Evolutionary conservation across 2,113 vertebrate genomes (phyloP), one percentile per base, ranked within the genome.

Genomic region (Peucedramus taeniatus): DNA sequence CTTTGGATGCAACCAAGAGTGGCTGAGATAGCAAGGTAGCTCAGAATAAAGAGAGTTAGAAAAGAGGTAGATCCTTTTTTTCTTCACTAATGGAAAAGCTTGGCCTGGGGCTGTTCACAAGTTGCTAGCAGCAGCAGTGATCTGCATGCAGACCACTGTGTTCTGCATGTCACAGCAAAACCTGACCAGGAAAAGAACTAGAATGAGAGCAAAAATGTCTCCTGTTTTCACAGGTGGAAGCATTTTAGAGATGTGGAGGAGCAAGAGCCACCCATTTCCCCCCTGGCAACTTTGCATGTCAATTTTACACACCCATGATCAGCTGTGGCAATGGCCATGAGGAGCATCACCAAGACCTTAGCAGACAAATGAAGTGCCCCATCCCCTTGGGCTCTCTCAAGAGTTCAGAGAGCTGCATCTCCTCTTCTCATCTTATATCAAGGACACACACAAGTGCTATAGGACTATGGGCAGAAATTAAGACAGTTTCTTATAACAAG

Each of bases 1-100:
- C 87, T 97, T 91, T 70, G 83, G 79, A 93, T 96, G 81, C 89
- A 87, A 69, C 66, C 40, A 72, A 44, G 79, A 94, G 87, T 26
- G 51, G 87, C 72, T 93, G 87, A 94, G 72, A 89, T 39, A 94
- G 83, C 49, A 84, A 94, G 77, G 83, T 66, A 84, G 49, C 78
- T 86, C 75, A 68, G 40, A 40, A 61, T 27, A 79, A 82, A 76
- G 26, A 13, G 30, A 7, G 14, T 83, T 53, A 69, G 57, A 64
- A 68, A 79, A 39, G 4, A 14, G 8, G n/a, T 35, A 56, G 5
- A 22, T 10, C 2, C 24, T 27, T 76, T 68, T 63, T 71, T 57
- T 4, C 10, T 59, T 89, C 33, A 39, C 49, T 87, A 66, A 30
- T 20, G 9, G 35, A 70, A 85, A 89, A 80, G 13, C 19, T 77